phyloP scores from a whole-genome alignment of 2,888 invertebrate species.

The Xiphydria camelus region DNA sequence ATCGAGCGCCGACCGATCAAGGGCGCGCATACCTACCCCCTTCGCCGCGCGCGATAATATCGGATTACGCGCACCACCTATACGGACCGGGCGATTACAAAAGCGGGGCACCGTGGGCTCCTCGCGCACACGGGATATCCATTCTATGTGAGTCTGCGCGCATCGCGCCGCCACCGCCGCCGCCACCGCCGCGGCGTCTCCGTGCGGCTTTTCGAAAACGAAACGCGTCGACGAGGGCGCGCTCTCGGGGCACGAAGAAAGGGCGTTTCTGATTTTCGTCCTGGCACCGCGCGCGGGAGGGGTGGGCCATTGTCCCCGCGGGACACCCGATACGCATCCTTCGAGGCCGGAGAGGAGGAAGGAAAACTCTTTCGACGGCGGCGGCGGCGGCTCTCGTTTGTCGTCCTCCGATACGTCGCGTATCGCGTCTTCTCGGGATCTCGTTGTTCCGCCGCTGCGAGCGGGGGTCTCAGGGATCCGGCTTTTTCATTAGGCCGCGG shows the following conservation, averaged over 20 bases:
- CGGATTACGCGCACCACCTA: conserved; percentile 43
- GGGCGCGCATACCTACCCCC: too few relatives aligned
- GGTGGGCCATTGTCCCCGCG: conserved; percentile 29
- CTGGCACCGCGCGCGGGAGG: too few relatives aligned
- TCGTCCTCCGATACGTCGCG: too few relatives aligned
- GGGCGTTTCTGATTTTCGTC: conserved; percentile 50
- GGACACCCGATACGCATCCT: conserved; percentile 41
- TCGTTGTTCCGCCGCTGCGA: too few relatives aligned
- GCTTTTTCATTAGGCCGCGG: too few relatives aligned
- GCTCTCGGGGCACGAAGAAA: conserved; percentile 43
- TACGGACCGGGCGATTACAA: conserved; percentile 26
- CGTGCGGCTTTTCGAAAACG: not conserved
- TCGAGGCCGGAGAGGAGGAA: conserved; percentile 35
- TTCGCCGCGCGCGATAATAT: conserved; percentile 32
- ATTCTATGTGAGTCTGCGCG: conserved; percentile 41
- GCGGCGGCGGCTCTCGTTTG: not conserved
- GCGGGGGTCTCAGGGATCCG: too few relatives aligned
- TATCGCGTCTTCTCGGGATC: too few relatives aligned
- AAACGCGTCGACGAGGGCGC: conserved; percentile 1
- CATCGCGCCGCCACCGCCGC: conserved; percentile 2
- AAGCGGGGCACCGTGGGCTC: conserved; percentile 26
- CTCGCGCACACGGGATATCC: conserved; percentile 45
- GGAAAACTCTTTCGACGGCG: conserved; percentile 37
- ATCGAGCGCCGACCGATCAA: too few relatives aligned
- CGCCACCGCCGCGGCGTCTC: not conserved